Conservation (phyloP, 2,113 vertebrate genomes). For the Anolis carolinensis region DNA sequence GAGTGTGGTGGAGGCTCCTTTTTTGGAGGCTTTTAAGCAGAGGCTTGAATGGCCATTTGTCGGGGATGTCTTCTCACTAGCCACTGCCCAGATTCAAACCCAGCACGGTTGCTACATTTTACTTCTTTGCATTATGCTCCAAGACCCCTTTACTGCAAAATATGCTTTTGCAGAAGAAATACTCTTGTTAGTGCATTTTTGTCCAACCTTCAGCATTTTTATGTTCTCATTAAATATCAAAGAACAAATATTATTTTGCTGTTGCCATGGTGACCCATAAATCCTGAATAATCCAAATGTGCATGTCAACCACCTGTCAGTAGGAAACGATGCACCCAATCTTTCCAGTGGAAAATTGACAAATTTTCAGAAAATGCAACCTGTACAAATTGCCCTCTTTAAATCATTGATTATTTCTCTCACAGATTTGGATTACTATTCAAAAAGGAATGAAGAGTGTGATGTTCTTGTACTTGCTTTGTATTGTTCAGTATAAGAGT, state of each 20-base stretch:
- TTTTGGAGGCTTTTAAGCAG: no score
- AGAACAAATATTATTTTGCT: neutral
- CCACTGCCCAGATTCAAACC: no score
- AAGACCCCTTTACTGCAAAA: neutral
- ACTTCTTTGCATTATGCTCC: neutral
- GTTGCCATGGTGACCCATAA: slow-evolving; percentile 22
- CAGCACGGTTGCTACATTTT: no score
- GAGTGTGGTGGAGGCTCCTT: no score
- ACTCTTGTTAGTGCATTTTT: neutral
- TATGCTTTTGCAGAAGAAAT: neutral
- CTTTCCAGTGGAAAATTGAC: neutral
- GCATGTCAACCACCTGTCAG: neutral
- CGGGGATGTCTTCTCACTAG: no score
- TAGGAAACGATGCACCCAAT: neutral
- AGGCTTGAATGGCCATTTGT: no score
- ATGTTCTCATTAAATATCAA: slow-evolving; percentile 3
- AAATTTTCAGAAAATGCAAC: neutral
- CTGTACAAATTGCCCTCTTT: neutral
- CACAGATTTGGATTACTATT: neutral
- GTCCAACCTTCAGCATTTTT: neutral
- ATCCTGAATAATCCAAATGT: slow-evolving; percentile 4
- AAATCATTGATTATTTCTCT: slow-evolving; percentile 8
- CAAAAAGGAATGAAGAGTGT: neutral
- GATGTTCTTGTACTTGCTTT: neutral
- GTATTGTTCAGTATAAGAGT: neutral